These are phyloP conservation scores for Cariama cristata DNA, from an alignment of 2,113 vertebrate species.

Conservation along the genomic window DNA sequence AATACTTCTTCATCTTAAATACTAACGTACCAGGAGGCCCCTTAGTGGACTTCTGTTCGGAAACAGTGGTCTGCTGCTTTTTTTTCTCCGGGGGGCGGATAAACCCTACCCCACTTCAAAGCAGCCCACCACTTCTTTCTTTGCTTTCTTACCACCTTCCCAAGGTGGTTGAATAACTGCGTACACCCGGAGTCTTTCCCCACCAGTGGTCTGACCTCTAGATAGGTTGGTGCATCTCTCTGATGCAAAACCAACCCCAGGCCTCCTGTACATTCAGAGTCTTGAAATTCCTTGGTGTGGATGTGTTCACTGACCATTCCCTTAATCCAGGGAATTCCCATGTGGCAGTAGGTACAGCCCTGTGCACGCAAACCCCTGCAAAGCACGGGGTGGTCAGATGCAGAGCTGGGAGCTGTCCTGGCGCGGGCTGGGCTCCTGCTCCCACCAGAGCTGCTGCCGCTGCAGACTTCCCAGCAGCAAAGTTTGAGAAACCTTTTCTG, in stretches of 20 bases:
- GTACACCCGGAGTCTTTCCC: neutral
- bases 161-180: neutral
- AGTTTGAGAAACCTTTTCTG: neutral
- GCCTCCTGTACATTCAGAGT: neutral
- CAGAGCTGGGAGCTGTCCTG: neutral
- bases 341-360: neutral
- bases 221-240: neutral
- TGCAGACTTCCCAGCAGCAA: neutral
- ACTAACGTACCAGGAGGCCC: neutral
- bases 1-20: neutral
- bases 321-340: neutral
- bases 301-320: neutral
- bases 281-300: neutral
- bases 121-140: neutral
- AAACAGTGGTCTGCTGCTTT: neutral
- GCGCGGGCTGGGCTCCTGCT: neutral
- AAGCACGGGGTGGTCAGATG: neutral
- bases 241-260: neutral
- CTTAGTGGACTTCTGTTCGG: neutral
- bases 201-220: neutral
- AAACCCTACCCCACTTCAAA: neutral
- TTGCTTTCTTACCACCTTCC: neutral
- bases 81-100: neutral
- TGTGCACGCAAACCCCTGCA: fast-evolving
- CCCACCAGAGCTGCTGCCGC: neutral